phyloP scores from a whole-genome alignment of 2,113 vertebrate genomes.

The Candoia aspera region DNA sequence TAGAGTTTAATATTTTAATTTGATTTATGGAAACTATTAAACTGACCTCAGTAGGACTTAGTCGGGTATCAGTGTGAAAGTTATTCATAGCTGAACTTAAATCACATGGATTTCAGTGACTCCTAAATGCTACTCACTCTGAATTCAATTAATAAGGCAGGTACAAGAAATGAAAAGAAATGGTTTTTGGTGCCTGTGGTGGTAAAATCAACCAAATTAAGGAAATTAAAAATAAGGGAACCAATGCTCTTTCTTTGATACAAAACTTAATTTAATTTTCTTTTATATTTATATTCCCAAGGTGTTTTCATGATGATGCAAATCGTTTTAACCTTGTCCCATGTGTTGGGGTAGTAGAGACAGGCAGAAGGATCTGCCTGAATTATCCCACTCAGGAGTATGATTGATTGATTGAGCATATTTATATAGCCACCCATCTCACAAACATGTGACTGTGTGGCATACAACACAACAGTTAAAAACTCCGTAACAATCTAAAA shows the following conservation, averaged over 20 bases:
- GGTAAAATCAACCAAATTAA: background rate
- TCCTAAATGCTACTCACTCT: background rate
- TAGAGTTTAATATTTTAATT: background rate
- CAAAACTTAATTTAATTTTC: slow-evolving; percentile 3
- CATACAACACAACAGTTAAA: background rate
- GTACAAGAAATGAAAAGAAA: background rate
- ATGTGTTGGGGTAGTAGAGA: slow-evolving; percentile 30
- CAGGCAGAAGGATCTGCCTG: slow-evolving; percentile 12
- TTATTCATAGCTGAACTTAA: background rate
- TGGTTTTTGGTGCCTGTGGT: background rate
- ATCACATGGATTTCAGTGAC: background rate
- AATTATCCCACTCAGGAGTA: slow-evolving; percentile 19
- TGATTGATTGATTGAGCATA: background rate
- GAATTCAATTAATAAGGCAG: background rate
- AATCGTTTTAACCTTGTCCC: background rate
- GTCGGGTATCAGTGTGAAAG: too few relatives aligned
- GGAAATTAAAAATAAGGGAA: background rate
- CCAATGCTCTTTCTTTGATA: background rate
- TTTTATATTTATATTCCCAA: slow-evolving; percentile 12
- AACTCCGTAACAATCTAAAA: background rate
- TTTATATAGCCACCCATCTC: background rate
- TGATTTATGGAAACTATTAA: background rate
- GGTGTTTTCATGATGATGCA: background rate
- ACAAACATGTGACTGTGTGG: background rate
- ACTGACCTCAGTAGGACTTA: background rate